A percentile compares a stretch with the other conserved stretches of the same genome.
Conservation (phyloP, 2,797 vertebrate genomes). For the Tragopan temminckii region DNA sequence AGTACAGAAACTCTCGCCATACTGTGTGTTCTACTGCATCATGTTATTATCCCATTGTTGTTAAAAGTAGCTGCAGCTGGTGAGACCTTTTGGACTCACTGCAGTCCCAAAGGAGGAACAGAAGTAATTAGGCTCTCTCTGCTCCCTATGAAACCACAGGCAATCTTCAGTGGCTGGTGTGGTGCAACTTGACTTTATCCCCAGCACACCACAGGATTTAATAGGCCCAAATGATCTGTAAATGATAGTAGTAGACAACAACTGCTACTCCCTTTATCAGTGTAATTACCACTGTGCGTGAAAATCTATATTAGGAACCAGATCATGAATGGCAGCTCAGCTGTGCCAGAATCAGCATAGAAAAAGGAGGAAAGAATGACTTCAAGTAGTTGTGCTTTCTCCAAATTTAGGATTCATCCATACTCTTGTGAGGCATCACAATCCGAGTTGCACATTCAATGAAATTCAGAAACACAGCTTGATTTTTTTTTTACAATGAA, state of each 20-base stretch:
- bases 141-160: background rate
- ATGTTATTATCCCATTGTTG: background rate
- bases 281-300: background rate
- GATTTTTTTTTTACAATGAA: conserved; percentile 21
- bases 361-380: background rate
- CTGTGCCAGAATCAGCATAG: background rate
- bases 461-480: background rate
- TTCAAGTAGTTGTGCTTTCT: background rate
- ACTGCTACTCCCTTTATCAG: background rate
- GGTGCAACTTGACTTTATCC: background rate
- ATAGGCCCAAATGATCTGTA: background rate
- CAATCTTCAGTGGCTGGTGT: background rate
- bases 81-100: background rate
- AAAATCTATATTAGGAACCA: conserved; percentile 4
- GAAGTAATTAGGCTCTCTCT: background rate
- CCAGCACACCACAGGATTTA: background rate
- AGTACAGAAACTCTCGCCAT: background rate
- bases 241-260: background rate
- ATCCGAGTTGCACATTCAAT: background rate
- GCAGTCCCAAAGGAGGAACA: background rate
- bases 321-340: background rate
- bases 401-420: background rate
- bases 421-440: background rate
- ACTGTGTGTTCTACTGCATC: background rate
- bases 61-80: background rate